These are phyloP conservation scores for Catharus fuscescens DNA, from an alignment of 2,113 vertebrate species.

Conservation along the genomic window DNA sequence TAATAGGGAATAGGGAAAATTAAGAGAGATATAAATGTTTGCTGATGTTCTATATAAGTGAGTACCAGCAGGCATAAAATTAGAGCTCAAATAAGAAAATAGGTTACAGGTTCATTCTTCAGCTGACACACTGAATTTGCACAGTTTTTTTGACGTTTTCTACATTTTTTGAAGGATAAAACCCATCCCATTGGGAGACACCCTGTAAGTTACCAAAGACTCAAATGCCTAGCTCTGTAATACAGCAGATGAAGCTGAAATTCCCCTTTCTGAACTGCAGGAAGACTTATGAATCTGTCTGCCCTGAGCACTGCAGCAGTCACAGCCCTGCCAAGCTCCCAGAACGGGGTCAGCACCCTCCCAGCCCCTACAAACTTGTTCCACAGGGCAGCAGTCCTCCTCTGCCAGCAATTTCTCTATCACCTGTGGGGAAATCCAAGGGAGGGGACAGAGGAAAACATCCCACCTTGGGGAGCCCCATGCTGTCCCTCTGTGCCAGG, in stretches of 20 bases:
- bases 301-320: rapidly evolving
- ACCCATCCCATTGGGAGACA: not conserved
- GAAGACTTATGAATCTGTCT: not conserved
- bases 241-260: rapidly evolving
- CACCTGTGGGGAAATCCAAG: not conserved
- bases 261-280: not conserved
- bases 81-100: not conserved
- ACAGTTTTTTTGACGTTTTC: not conserved
- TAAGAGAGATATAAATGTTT: slow-evolving; percentile 53
- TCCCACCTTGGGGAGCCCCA: not conserved
- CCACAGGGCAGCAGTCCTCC: not conserved
- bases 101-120: not conserved
- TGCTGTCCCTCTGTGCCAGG: rapidly evolving
- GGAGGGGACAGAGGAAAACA: not conserved
- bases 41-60: slow-evolving; percentile 35
- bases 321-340: rapidly evolving
- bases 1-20: slow-evolving; percentile 41
- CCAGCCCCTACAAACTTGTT: rapidly evolving
- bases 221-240: not conserved
- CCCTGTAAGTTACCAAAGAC: rapidly evolving
- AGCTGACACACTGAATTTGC: not conserved
- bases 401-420: not conserved
- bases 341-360: not conserved
- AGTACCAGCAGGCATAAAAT: slow-evolving; percentile 44
- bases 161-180: not conserved